phyloP scores from a whole-genome alignment of 37 sponge, comb jelly and placozoan genomes.

The Theonella swinhoei region DNA sequence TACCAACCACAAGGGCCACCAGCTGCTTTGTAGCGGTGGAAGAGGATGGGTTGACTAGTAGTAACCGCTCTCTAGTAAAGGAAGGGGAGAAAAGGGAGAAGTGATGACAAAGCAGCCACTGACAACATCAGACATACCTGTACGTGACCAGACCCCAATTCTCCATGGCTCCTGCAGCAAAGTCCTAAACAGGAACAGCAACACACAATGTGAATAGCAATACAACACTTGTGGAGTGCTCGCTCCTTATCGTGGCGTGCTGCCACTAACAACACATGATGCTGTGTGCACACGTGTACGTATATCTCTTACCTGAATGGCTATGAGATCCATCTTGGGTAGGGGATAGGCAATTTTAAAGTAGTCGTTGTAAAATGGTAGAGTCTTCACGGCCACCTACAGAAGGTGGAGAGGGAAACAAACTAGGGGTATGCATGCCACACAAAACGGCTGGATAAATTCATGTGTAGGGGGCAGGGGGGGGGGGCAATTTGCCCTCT shows the following conservation, averaged over 20 bases:
- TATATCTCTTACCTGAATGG: not conserved
- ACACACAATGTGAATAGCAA: too few species aligned
- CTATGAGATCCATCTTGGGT: not conserved
- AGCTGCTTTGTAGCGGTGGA: slow-evolving; percentile 80
- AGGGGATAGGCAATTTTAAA: slow-evolving; percentile 64
- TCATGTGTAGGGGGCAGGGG: not conserved
- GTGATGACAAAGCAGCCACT: too few species aligned
- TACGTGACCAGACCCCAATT: slow-evolving; percentile 95
- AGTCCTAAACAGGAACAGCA: too few species aligned
- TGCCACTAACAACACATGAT: too few species aligned
- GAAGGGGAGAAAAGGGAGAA: too few species aligned
- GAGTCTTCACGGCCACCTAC: slow-evolving; percentile 87
- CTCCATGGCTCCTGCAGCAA: slow-evolving; percentile 86
- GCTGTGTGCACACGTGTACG: slow-evolving; percentile 2
- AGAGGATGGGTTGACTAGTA: slow-evolving; percentile 85
- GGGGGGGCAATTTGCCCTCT: too few species aligned
- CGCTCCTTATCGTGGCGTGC: too few species aligned
- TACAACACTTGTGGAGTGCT: too few species aligned
- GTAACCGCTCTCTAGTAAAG: slow-evolving; percentile 74
- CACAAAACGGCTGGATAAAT: not conserved
- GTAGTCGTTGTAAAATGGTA: slow-evolving; percentile 94
- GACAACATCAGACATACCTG: too few species aligned
- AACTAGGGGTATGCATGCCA: not conserved
- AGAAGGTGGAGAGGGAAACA: not conserved
- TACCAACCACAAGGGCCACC: slow-evolving; percentile 95